Conservation (phyloP, 1,140 invertebrate species). For the Lepidotrigona ventralis region DNA sequence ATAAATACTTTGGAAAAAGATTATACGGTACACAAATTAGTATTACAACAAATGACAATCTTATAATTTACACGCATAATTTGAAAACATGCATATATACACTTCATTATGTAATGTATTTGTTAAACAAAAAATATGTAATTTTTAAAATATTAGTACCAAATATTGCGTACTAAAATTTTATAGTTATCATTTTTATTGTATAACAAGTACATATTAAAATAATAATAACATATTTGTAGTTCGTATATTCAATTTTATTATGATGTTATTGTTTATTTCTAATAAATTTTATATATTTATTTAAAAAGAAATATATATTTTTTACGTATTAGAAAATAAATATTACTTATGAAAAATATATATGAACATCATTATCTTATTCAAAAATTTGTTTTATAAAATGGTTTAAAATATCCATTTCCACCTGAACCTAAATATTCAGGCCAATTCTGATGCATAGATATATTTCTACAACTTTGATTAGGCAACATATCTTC, state of each 20-base stretch:
- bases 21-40: conserved; percentile 1
- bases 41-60: background rate
- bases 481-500: conserved; percentile 76
- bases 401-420: conserved; percentile 76
- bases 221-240: background rate
- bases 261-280: conserved; percentile 12
- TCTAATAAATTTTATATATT: background rate
- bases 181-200: background rate
- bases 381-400: conserved; percentile 49
- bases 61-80: conserved; percentile 11
- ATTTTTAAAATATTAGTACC: background rate
- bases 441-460: conserved; percentile 79
- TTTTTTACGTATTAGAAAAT: conserved; percentile 19
- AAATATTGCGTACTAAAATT: background rate
- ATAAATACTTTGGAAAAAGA: background rate
- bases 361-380: conserved; percentile 12
- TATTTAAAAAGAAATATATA: conserved; percentile 8
- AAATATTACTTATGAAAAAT: background rate
- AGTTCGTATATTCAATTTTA: background rate
- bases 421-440: conserved; percentile 79
- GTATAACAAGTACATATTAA: background rate
- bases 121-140: conserved; percentile 19
- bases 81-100: background rate
- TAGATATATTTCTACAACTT: conserved; percentile 78
- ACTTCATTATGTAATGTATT: background rate